A percentile compares a stretch with the other conserved stretches of the same genome.
Conservation (phyloP, 2,888 invertebrate species). For the Drosophila prolongata region DNA sequence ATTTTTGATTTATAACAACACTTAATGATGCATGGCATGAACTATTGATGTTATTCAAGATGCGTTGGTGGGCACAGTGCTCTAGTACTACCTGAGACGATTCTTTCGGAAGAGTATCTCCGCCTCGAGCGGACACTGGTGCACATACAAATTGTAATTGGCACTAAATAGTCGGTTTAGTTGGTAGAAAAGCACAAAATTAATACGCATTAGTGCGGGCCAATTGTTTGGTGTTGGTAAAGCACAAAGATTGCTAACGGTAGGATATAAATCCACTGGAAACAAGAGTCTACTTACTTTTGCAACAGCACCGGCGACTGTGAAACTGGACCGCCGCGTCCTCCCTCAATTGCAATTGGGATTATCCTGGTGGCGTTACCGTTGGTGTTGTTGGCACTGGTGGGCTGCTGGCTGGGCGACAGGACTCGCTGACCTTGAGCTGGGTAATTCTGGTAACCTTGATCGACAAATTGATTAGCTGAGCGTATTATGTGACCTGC, state of each 20-base stretch:
- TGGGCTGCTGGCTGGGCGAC: conserved; percentile 68
- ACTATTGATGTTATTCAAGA: conserved; percentile 14
- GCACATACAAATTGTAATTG: conserved; percentile 83
- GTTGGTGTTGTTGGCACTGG: conserved; percentile 19
- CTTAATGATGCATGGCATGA: conserved; percentile 19
- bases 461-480: conserved; percentile 85
- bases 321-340: conserved; percentile 82
- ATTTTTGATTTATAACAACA: conserved; percentile 39
- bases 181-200: conserved; percentile 70
- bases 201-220: conserved; percentile 67
- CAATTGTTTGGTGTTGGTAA: conserved; percentile 56
- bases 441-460: conserved; percentile 83
- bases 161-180: conserved; percentile 71
- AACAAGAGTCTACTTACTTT: conserved; percentile 80
- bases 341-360: conserved; percentile 87
- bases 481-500: conserved; percentile 83
- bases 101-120: conserved; percentile 83
- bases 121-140: conserved; percentile 85
- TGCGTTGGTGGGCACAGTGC: conserved; percentile 28
- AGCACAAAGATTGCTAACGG: conserved; percentile 53
- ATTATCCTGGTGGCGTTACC: conserved; percentile 85
- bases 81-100: conserved; percentile 83
- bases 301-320: conserved; percentile 83
- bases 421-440: conserved; percentile 84
- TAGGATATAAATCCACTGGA: conserved; percentile 2